phyloP scores from a whole-genome alignment of 2,797 vertebrate genomes.

The Macroramphosus scolopax region DNA sequence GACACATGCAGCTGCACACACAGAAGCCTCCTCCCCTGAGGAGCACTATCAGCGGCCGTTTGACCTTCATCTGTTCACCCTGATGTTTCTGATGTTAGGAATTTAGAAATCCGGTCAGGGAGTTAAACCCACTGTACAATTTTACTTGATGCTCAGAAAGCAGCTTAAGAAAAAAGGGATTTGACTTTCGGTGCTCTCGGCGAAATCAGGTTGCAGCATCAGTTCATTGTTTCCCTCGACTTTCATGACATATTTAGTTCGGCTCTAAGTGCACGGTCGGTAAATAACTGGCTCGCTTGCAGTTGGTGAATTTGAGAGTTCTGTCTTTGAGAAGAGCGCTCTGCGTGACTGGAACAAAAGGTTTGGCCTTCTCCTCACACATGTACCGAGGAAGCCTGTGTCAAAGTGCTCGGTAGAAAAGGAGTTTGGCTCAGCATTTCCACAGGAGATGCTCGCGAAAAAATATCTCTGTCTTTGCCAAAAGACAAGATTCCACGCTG shows the following conservation, averaged over 20 bases:
- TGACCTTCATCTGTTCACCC: slow-evolving; percentile 27
- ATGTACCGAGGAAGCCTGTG: slow-evolving; percentile 12
- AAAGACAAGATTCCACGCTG: slow-evolving; percentile 67
- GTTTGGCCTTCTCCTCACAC: slow-evolving; percentile 5
- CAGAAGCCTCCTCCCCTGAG: slow-evolving; percentile 33
- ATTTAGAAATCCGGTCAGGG: neutral
- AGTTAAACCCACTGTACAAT: neutral
- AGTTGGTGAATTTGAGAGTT: neutral
- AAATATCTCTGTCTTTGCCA: slow-evolving; percentile 51
- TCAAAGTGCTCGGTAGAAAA: slow-evolving; percentile 46
- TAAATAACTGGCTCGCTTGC: neutral
- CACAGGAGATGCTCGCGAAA: slow-evolving; percentile 57
- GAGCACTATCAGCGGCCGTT: slow-evolving; percentile 34
- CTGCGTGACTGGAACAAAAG: neutral
- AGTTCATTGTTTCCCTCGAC: slow-evolving; percentile 10
- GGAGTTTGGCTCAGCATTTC: slow-evolving; percentile 71
- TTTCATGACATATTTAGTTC: slow-evolving; percentile 2
- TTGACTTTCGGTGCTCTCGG: no score
- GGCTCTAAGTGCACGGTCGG: no score
- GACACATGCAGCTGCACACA: slow-evolving; percentile 38
- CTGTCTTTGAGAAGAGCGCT: neutral
- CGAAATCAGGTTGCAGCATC: no score
- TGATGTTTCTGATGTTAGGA: slow-evolving; percentile 5
- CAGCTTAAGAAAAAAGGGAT: no score
- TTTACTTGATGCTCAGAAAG: slow-evolving; percentile 3